Evolutionary conservation across 2,888 invertebrate genomes (phyloP).

Genomic region (Polylopha cassiicola): DNA sequence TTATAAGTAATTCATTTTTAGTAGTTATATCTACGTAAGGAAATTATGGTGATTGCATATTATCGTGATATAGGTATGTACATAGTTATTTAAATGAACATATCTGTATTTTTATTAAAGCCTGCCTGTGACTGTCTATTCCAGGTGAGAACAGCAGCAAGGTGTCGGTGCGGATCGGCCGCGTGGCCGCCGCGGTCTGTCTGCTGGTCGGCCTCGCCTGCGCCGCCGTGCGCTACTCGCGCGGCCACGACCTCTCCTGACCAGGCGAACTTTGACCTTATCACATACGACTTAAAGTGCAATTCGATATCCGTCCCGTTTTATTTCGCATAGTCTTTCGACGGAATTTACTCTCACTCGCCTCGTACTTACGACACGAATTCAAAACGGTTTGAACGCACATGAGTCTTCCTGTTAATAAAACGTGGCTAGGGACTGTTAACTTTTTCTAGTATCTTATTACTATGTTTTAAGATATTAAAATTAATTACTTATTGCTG

Average conservation of each 20-base stretch:
- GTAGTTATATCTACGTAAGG: too few relatives aligned
- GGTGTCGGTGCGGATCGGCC: conserved; percentile 33
- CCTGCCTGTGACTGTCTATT: too few relatives aligned
- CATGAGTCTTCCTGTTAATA: conserved; percentile 22
- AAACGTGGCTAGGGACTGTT: conserved; percentile 12
- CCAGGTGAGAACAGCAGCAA: conserved; percentile 56
- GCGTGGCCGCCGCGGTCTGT: conserved; percentile 41
- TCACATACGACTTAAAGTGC: conserved; percentile 30
- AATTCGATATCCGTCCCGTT: conserved; percentile 46
- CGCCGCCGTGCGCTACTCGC: conserved; percentile 35
- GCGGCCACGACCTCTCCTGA: conserved; percentile 39
- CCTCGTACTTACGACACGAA: conserved; percentile 6
- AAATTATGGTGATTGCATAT: too few relatives aligned
- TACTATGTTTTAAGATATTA: conserved; percentile 11
- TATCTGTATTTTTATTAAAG: too few relatives aligned
- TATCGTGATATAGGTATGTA: too few relatives aligned
- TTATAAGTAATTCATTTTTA: too few relatives aligned
- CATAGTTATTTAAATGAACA: too few relatives aligned
- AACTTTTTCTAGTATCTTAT: conserved; percentile 10
- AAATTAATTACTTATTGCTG: conserved; percentile 13
- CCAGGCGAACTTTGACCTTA: background rate
- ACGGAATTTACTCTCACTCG: conserved; percentile 31
- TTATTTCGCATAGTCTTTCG: conserved; percentile 36
- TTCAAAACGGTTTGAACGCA: conserved; percentile 11
- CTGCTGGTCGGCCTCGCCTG: conserved; percentile 36